Conservation (phyloP, 2,888 invertebrate genomes). For the Hypena proboscidalis region DNA sequence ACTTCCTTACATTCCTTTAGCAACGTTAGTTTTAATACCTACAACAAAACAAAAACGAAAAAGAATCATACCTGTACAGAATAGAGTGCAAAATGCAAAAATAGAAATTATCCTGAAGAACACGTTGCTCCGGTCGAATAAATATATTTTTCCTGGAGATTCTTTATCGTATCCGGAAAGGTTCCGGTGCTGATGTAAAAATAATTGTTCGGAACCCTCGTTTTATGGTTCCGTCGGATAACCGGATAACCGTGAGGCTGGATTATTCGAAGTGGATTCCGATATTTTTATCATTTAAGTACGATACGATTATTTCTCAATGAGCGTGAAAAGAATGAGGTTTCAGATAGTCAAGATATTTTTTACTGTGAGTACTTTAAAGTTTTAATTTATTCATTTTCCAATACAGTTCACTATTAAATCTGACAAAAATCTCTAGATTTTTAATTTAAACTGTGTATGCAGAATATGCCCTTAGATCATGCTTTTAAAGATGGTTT, state of each 20-base stretch:
- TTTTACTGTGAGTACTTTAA: too few species aligned
- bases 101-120: constrained; percentile 16
- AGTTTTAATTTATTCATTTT: too few species aligned
- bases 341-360: too few species aligned
- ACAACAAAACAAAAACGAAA: constrained; percentile 4
- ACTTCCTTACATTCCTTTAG: constrained; percentile 52
- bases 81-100: constrained; percentile 35
- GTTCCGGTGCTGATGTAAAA: constrained; percentile 69
- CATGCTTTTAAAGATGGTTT: too few species aligned
- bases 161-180: constrained; percentile 65
- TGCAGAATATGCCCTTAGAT: too few species aligned
- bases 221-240: constrained; percentile 57
- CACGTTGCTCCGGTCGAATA: constrained; percentile 49
- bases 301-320: too few species aligned
- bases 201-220: constrained; percentile 62
- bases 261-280: too few species aligned
- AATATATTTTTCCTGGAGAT: constrained; percentile 66
- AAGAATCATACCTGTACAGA: constrained; percentile 18
- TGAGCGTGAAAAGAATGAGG: too few species aligned
- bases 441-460: too few species aligned
- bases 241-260: constrained; percentile 41
- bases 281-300: too few species aligned
- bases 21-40: constrained; percentile 30
- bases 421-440: too few species aligned
- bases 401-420: too few species aligned